Percentiles rank a stretch among this genome's conserved stretches.
These are phyloP conservation scores for Globia sparganii DNA, from an alignment of 2,888 invertebrate genomes.

Conservation along the genomic window DNA sequence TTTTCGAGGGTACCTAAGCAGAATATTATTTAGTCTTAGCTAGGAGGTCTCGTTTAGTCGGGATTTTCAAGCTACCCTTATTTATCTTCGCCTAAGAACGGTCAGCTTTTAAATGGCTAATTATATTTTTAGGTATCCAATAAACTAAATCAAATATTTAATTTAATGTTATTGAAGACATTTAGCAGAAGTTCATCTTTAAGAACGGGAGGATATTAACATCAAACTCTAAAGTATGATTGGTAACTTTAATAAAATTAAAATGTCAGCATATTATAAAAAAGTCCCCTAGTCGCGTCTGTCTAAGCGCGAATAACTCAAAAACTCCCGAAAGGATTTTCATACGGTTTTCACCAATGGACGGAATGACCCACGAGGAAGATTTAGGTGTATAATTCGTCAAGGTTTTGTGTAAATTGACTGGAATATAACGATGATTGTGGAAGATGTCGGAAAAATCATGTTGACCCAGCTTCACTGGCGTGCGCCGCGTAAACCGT, in stretches of 20 bases:
- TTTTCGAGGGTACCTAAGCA: constrained; percentile 17
- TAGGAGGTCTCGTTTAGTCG: neutral
- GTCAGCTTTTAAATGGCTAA: neutral
- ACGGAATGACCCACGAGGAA: neutral
- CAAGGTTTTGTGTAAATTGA: neutral
- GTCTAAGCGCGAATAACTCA: neutral
- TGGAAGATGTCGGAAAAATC: neutral
- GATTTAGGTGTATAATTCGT: neutral
- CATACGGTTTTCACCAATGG: neutral
- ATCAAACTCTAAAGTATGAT: neutral
- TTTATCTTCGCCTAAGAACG: neutral
- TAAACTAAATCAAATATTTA: neutral
- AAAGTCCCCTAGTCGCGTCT: neutral
- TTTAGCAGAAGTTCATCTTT: neutral
- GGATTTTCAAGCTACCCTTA: neutral
- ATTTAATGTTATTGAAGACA: neutral
- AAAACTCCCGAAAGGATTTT: neutral
- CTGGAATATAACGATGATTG: neutral
- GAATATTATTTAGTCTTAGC: constrained; percentile 23
- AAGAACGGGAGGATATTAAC: neutral
- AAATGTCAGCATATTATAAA: neutral
- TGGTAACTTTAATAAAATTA: neutral
- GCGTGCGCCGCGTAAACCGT: neutral
- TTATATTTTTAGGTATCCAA: neutral
- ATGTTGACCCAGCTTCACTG: neutral